Conservation (phyloP, 2,113 vertebrate species). For the Poeciliopsis occidentalis region DNA sequence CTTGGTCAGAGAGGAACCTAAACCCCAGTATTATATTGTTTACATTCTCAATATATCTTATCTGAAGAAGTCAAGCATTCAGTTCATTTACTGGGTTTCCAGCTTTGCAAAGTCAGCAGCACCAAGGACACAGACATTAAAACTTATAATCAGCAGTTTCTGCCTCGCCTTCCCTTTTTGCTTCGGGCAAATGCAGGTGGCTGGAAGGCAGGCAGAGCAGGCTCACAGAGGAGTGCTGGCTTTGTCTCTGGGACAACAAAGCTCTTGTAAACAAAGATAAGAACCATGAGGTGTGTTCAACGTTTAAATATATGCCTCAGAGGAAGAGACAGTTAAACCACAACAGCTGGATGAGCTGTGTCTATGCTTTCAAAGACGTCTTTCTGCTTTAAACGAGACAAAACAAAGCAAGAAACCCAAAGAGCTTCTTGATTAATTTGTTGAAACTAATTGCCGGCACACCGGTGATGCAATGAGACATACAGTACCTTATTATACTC, state of each 20-base stretch:
- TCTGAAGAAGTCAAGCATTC: not conserved
- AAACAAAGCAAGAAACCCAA: not conserved
- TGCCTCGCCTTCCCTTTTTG: not conserved
- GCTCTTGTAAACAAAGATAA: slow-evolving; percentile 49
- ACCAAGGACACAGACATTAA: slow-evolving; percentile 12
- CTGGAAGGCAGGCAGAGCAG: not conserved
- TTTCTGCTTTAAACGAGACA: slow-evolving; percentile 10
- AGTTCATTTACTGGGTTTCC: slow-evolving; percentile 1
- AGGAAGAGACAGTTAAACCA: slow-evolving; percentile 29
- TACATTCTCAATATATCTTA: not conserved
- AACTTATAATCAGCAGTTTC: slow-evolving; percentile 42
- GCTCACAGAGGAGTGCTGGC: not conserved
- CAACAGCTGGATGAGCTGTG: slow-evolving; percentile 21
- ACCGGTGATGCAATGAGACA: slow-evolving; percentile 8
- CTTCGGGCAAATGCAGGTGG: slow-evolving; percentile 10
- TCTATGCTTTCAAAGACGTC: not conserved
- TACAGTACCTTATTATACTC: not conserved
- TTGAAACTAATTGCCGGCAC: slow-evolving; percentile 19
- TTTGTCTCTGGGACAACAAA: slow-evolving; percentile 31
- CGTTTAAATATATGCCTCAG: slow-evolving; percentile 20
- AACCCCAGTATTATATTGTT: too few relatives aligned
- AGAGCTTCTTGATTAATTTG: not conserved
- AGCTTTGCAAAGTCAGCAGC: slow-evolving; percentile 10
- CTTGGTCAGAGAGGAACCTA: too few relatives aligned
- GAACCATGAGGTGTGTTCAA: slow-evolving; percentile 29